These are phyloP conservation scores for Percopsis transmontana DNA, from an alignment of 2,113 vertebrate species.

Conservation along the genomic window DNA sequence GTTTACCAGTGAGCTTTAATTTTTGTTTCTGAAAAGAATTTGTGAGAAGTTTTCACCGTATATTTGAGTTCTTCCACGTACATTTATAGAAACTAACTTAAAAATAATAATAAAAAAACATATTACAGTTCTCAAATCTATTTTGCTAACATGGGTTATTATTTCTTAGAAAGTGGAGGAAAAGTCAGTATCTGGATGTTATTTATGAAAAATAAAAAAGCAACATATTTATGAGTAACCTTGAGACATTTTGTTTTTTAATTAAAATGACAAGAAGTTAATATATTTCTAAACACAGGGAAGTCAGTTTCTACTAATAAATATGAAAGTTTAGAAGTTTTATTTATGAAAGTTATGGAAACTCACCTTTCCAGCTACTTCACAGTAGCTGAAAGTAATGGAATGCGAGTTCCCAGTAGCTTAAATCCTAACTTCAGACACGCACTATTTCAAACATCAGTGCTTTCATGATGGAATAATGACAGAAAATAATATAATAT, in stretches of 20 bases:
- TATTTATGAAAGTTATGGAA: constrained; percentile 79
- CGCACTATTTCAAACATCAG: constrained; percentile 66
- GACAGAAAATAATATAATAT: constrained; percentile 79
- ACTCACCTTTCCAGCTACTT: constrained; percentile 54
- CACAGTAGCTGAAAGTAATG: constrained; percentile 41
- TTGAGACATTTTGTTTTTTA: constrained; percentile 84
- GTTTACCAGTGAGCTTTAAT: constrained; percentile 75
- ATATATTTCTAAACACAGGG: constrained; percentile 85
- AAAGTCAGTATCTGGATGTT: constrained; percentile 84
- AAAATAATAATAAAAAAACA: constrained; percentile 72
- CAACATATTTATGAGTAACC: constrained; percentile 84
- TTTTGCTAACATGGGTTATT: constrained; percentile 87
- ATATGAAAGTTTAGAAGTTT: constrained; percentile 79
- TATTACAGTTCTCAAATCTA: constrained; percentile 82
- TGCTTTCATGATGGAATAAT: constrained; percentile 71
- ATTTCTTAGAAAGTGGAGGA: constrained; percentile 82
- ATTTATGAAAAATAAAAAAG: constrained; percentile 81
- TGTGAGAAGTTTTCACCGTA: constrained; percentile 67
- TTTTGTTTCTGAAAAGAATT: constrained; percentile 69
- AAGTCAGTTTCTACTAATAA: constrained; percentile 83
- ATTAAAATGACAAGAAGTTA: constrained; percentile 82
- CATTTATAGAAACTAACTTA: constrained; percentile 81
- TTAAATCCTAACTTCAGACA: constrained; percentile 75
- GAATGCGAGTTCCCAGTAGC: constrained; percentile 47
- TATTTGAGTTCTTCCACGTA: constrained; percentile 79